A percentile compares a stretch with the other conserved stretches of the same genome.
These are phyloP conservation scores for Mizuhopecten yessoensis DNA, from an alignment of 1,140 invertebrate species.

Conservation along the genomic window DNA sequence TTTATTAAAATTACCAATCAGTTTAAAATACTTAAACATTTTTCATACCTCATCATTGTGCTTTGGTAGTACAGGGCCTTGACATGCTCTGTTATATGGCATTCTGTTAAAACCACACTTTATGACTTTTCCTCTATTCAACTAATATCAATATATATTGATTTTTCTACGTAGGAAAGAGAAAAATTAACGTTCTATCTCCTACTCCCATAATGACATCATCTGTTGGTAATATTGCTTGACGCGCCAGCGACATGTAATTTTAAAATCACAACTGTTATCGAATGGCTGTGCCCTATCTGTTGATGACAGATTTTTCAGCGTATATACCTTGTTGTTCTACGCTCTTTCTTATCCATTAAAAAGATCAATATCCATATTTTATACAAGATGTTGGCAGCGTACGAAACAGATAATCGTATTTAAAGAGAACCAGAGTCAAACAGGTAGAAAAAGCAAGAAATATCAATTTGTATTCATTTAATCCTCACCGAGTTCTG, in stretches of 20 bases:
- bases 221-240: neutral
- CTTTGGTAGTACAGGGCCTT: neutral
- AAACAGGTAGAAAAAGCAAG: slow-evolving; percentile 33
- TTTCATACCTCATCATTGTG: neutral
- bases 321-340: neutral
- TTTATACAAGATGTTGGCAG: neutral
- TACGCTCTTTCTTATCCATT: neutral
- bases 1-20: neutral
- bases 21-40: neutral
- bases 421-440: slow-evolving; percentile 9
- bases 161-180: neutral
- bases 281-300: neutral
- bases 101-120: neutral
- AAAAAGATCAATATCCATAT: neutral
- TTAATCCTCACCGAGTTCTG: slow-evolving; percentile 4
- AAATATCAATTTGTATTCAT: slow-evolving; percentile 19
- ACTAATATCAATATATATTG: slow-evolving; percentile 1
- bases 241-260: neutral
- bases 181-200: neutral
- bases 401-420: slow-evolving; percentile 7
- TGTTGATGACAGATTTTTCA: slow-evolving; percentile 25
- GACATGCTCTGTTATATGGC: neutral
- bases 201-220: neutral
- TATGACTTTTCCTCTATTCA: neutral
- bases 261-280: slow-evolving; percentile 10